Percentiles rank a stretch among this genome's conserved stretches.
Conservation (phyloP, 2,888 invertebrate genomes). For the Caenorhabditis afra region DNA sequence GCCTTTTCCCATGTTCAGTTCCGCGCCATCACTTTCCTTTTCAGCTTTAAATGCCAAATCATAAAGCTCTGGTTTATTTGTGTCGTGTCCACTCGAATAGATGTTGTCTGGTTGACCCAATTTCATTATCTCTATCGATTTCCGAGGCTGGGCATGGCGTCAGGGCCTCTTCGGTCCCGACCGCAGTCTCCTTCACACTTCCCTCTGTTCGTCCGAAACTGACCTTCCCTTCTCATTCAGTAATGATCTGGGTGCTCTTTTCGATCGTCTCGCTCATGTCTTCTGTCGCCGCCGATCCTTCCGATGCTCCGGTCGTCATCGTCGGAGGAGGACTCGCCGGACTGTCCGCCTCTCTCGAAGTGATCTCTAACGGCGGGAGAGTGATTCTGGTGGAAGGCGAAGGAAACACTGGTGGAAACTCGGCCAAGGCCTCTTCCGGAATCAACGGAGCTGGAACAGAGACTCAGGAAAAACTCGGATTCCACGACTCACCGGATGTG, state of each 20-base stretch:
- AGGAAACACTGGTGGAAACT: constrained; percentile 78
- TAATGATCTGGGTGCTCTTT: constrained; percentile 44
- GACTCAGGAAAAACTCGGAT: constrained; percentile 71
- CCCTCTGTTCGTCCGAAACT: too few species aligned
- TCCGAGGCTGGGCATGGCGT: too few species aligned
- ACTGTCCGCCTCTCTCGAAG: constrained; percentile 75
- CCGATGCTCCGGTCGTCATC: constrained; percentile 62
- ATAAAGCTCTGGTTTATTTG: too few species aligned
- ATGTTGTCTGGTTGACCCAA: too few species aligned
- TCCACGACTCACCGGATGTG: constrained; percentile 70
- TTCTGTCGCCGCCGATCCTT: neutral
- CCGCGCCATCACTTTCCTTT: too few species aligned
- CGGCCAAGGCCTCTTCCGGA: constrained; percentile 76
- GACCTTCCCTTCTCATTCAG: too few species aligned
- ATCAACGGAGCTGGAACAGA: constrained; percentile 78
- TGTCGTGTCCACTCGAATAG: too few species aligned
- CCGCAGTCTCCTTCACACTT: too few species aligned
- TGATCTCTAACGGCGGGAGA: constrained; percentile 63
- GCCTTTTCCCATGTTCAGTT: too few species aligned
- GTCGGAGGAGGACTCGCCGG: constrained; percentile 79
- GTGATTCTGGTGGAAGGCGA: constrained; percentile 77
- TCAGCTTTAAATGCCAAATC: too few species aligned
- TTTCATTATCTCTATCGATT: too few species aligned
- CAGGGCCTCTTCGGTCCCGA: too few species aligned
- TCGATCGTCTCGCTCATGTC: constrained; percentile 32